Base-by-base conservation (phyloP, 2,888 invertebrate genomes). In the Polyploca ridens region DNA sequence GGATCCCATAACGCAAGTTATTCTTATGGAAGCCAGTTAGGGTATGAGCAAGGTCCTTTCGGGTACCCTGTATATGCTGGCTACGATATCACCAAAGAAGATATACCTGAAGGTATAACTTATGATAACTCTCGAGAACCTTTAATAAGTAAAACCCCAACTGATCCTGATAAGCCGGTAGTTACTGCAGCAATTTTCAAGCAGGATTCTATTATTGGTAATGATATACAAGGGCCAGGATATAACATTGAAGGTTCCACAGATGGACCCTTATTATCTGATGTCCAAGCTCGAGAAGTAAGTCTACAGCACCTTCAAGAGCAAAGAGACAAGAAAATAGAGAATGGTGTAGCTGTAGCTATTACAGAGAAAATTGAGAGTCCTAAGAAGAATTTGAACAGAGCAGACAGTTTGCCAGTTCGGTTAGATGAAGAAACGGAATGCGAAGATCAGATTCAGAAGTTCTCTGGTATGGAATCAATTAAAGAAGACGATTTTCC, bases 1-100 rank as follows among this genome's bases (percentile, higher is more conserved):
- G 96, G 96, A 14, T 96, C 96, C 46, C 96, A 96, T 65, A 97
- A 97, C 84, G 96, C 96, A 14, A 96, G 96, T 68, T 96, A 98
- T 85, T 95, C 96, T 60, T 98, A 98, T 83, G 96, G 97, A 64
- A 97, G 96, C 83, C 98, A 98, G 87, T 93, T 96, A 75, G 96
- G 97, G 35, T 97, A 97, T 82, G 96, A 96, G 65, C 95, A 96
- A 74, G 97, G 97, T 54, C 95, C 95, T 66, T 96, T 96, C 67
- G 97, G 96, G 8, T 97, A 97, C 81, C 95, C 96, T 57, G 86
- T 95, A 35, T 96, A 96, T 78, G 91, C 94, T 61, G 96, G 95
- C 14, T 96, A 95, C 76, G 93, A 95, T 19, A 87, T 94, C 63
- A 82, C 90, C 1, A 90, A 91, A 69, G 88, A 90, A 27, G 88